Evolutionary conservation across 2,888 invertebrate genomes (phyloP).

Genomic region (Bhutanitis thaidina): DNA sequence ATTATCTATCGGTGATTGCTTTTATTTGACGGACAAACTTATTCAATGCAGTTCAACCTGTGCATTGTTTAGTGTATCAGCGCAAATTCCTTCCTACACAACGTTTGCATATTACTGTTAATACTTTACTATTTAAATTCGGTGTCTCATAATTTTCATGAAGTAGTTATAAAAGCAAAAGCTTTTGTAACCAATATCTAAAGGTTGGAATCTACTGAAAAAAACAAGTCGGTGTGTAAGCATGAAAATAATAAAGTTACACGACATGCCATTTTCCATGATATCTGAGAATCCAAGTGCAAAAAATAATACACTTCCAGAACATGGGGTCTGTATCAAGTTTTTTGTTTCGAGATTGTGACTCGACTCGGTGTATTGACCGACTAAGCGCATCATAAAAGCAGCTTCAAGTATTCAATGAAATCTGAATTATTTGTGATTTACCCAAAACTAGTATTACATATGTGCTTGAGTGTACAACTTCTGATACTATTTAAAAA

Average conservation of each 20-base stretch:
- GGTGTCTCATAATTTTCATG: too few relatives aligned
- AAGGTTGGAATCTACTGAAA: neutral
- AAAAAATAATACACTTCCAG: slow-evolving; percentile 1
- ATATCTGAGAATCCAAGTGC: neutral
- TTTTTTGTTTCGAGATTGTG: slow-evolving; percentile 22
- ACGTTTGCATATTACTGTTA: too few relatives aligned
- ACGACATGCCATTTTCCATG: slow-evolving; percentile 2
- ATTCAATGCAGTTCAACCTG: too few relatives aligned
- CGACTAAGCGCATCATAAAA: slow-evolving; percentile 48
- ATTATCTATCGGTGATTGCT: too few relatives aligned
- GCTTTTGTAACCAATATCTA: neutral
- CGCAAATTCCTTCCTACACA: too few relatives aligned
- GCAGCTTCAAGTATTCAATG: slow-evolving; percentile 46
- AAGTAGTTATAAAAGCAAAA: neutral
- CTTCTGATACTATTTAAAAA: too few relatives aligned
- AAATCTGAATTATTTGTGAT: slow-evolving; percentile 6
- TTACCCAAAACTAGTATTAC: neutral
- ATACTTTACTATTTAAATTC: too few relatives aligned
- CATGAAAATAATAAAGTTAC: slow-evolving; percentile 4
- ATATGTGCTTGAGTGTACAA: too few relatives aligned
- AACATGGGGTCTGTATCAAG: neutral
- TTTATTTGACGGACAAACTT: too few relatives aligned
- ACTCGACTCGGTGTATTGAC: slow-evolving; percentile 66
- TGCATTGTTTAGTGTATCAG: too few relatives aligned
- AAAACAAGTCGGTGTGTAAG: neutral